phyloP scores from a whole-genome alignment of 2,888 invertebrate genomes.

The Nymphalis urticae region DNA sequence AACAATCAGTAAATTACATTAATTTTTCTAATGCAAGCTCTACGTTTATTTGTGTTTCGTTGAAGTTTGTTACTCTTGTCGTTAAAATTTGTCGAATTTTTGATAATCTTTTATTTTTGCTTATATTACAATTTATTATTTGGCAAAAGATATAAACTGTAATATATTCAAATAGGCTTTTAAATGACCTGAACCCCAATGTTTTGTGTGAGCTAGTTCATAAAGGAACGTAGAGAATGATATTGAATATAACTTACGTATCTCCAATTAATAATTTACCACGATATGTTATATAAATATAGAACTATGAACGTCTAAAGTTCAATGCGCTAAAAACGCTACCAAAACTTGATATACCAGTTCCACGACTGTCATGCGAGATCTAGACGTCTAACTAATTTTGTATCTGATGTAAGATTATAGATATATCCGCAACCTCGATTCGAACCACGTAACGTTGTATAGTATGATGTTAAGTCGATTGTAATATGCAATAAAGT shows the following conservation, averaged over 20 bases:
- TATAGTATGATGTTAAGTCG: not conserved
- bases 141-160: no score
- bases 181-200: no score
- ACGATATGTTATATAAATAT: not conserved
- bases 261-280: not conserved
- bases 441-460: slow-evolving; percentile 7
- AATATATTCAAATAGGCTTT: no score
- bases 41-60: no score
- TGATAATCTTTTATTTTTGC: no score
- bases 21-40: no score
- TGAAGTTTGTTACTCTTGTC: no score
- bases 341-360: slow-evolving; percentile 64
- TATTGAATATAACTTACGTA: not conserved
- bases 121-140: no score
- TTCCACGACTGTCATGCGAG: slow-evolving; percentile 49
- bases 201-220: no score
- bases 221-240: no score
- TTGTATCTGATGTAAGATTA: slow-evolving; percentile 29
- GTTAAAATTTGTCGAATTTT: no score
- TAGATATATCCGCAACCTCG: slow-evolving; percentile 9
- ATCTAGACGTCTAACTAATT: slow-evolving; percentile 43
- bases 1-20: no score
- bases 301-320: slow-evolving; percentile 41
- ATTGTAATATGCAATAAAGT: slow-evolving; percentile 3
- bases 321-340: slow-evolving; percentile 55